phyloP scores from a whole-genome alignment of 2,888 invertebrate genomes.

The Octonoba sinensis region DNA sequence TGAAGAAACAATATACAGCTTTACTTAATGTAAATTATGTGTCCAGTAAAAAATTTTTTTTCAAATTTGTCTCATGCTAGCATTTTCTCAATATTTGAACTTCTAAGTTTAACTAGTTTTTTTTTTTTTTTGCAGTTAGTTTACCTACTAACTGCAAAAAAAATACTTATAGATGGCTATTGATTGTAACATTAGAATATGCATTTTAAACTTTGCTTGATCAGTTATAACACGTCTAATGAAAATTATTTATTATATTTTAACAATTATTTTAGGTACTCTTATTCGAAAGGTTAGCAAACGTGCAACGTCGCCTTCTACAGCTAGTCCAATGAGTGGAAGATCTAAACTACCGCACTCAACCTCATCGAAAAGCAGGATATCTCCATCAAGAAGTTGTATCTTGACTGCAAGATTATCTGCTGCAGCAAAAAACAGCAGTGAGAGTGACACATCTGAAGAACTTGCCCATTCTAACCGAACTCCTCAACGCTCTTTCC shows the following conservation, averaged over 20 bases:
- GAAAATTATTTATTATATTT: neutral
- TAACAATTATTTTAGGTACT: conserved; percentile 30
- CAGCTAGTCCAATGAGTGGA: conserved; percentile 33
- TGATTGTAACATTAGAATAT: too few relatives aligned
- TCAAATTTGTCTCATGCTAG: too few relatives aligned
- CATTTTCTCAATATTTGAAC: too few relatives aligned
- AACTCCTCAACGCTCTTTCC: conserved; percentile 48
- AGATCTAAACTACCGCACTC: conserved; percentile 52
- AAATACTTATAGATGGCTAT: too few relatives aligned
- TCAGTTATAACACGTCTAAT: too few relatives aligned
- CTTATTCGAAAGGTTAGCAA: conserved; percentile 60
- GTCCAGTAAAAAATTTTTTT: too few relatives aligned
- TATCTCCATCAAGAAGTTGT: conserved; percentile 59
- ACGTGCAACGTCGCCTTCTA: conserved; percentile 52
- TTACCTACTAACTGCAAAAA: too few relatives aligned
- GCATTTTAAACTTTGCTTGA: too few relatives aligned
- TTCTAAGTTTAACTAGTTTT: too few relatives aligned
- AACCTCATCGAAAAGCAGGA: conserved; percentile 33
- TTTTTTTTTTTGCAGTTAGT: too few relatives aligned
- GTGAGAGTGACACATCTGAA: conserved; percentile 55
- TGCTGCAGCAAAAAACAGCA: conserved; percentile 44
- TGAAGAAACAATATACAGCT: too few relatives aligned
- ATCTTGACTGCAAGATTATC: conserved; percentile 37
- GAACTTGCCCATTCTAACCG: conserved; percentile 37
- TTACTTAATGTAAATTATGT: too few relatives aligned